Evolutionary conservation across 2,888 invertebrate genomes (phyloP).

Genomic region (Palloptera scutellata): DNA sequence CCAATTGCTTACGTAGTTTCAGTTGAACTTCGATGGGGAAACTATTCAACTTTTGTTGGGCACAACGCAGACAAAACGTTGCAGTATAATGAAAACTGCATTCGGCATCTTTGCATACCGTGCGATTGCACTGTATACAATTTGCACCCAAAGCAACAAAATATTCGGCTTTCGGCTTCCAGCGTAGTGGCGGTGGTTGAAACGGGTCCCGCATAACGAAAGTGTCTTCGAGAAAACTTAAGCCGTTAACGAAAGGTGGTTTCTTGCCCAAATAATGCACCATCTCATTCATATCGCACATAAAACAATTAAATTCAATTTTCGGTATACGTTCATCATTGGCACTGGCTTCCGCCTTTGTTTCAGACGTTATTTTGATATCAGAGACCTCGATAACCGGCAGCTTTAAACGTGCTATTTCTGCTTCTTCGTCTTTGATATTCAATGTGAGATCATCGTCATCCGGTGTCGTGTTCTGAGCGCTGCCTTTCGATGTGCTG

Average conservation of each 20-base stretch:
- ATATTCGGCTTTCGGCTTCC: constrained; percentile 74
- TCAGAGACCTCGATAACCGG: constrained; percentile 13
- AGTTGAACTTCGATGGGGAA: constrained; percentile 77
- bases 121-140: constrained; percentile 73
- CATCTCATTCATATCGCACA: constrained; percentile 74
- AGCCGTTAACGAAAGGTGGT: constrained; percentile 75
- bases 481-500: too few relatives aligned
- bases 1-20: constrained; percentile 67
- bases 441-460: constrained; percentile 40
- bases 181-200: constrained; percentile 67
- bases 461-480: neutral
- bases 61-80: constrained; percentile 79
- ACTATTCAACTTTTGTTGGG: constrained; percentile 66
- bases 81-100: constrained; percentile 84
- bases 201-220: constrained; percentile 89
- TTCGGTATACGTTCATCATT: constrained; percentile 55
- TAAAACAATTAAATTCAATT: constrained; percentile 67
- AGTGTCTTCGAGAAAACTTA: constrained; percentile 75
- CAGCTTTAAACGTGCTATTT: constrained; percentile 51
- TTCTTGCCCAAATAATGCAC: constrained; percentile 79
- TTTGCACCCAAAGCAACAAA: constrained; percentile 77
- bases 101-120: constrained; percentile 75
- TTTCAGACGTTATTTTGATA: constrained; percentile 16
- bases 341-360: constrained; percentile 35
- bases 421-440: constrained; percentile 47